A percentile compares a stretch with the other conserved stretches of the same genome.
Evolutionary conservation across 1,140 invertebrate species (phyloP).

Genomic region (Heliconius himera): DNA sequence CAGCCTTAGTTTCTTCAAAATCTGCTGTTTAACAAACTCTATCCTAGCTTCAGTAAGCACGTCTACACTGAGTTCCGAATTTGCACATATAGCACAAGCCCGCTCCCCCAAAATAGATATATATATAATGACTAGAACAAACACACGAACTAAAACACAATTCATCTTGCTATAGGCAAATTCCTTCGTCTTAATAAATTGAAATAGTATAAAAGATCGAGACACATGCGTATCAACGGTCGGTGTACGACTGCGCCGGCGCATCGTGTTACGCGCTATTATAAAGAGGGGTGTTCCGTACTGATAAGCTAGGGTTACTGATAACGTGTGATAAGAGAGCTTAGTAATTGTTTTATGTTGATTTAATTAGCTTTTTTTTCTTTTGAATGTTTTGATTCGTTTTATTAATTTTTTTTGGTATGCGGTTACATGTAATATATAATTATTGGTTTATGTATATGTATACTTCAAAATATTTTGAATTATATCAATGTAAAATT

Average conservation of each 20-base stretch:
- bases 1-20: slow-evolving; percentile 88
- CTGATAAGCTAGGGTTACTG: slow-evolving; percentile 4
- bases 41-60: slow-evolving; percentile 83
- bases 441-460: neutral
- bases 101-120: slow-evolving; percentile 56
- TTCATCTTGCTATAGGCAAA: slow-evolving; percentile 36
- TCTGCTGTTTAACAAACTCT: slow-evolving; percentile 91
- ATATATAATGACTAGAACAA: slow-evolving; percentile 55
- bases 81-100: slow-evolving; percentile 67
- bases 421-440: neutral
- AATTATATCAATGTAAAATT: too few relatives aligned
- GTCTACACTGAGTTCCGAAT: slow-evolving; percentile 54
- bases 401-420: neutral
- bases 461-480: neutral
- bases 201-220: slow-evolving; percentile 7
- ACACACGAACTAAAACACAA: slow-evolving; percentile 49
- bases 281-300: slow-evolving; percentile 9
- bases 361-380: slow-evolving; percentile 5
- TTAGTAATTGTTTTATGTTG: neutral
- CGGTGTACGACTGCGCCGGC: slow-evolving; percentile 4
- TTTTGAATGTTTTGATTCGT: neutral
- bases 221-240: slow-evolving; percentile 5
- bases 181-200: slow-evolving; percentile 3
- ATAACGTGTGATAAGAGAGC: neutral
- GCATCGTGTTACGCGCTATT: neutral